phyloP scores from a whole-genome alignment of 2,888 invertebrate species.

The Calliopum simillimum region DNA sequence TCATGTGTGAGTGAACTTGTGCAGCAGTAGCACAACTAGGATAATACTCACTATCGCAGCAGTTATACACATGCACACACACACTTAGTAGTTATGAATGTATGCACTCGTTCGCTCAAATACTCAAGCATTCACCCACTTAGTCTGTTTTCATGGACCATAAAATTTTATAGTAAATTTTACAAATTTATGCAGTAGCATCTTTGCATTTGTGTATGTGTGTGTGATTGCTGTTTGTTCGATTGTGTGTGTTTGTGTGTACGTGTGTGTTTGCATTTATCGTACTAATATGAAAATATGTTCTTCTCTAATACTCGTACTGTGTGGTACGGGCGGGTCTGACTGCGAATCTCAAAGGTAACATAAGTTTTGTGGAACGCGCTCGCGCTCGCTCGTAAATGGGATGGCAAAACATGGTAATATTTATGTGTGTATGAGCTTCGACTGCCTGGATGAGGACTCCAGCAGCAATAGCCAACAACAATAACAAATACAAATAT shows the following conservation, averaged over 20 bases:
- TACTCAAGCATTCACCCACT: not conserved
- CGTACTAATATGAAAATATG: conserved; percentile 29
- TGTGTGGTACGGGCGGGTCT: too few species aligned
- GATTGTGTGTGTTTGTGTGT: not conserved
- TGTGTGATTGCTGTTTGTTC: too few species aligned
- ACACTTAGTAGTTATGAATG: too few species aligned
- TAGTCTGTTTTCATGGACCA: conserved; percentile 21
- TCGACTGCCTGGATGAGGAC: not conserved
- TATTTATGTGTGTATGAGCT: conserved; percentile 1
- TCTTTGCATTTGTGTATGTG: not conserved
- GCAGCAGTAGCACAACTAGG: too few species aligned
- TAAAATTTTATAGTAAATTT: conserved; percentile 28
- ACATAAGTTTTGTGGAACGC: conserved; percentile 16
- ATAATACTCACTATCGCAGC: too few species aligned
- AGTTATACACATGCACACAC: too few species aligned
- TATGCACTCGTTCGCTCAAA: too few species aligned
- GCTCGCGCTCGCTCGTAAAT: conserved; percentile 2
- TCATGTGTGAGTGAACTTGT: too few species aligned
- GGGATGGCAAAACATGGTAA: too few species aligned
- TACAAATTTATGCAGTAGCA: conserved; percentile 25
- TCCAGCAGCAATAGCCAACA: too few species aligned
- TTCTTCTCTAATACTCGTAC: conserved; percentile 13
- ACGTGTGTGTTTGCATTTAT: conserved; percentile 13
- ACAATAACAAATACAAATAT: too few species aligned
- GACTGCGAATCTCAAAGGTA: conserved; percentile 14